Percentiles rank a stretch among this genome's conserved stretches.
Conservation (phyloP, 1,140 invertebrate species). For the Neodiprion pinetum region DNA sequence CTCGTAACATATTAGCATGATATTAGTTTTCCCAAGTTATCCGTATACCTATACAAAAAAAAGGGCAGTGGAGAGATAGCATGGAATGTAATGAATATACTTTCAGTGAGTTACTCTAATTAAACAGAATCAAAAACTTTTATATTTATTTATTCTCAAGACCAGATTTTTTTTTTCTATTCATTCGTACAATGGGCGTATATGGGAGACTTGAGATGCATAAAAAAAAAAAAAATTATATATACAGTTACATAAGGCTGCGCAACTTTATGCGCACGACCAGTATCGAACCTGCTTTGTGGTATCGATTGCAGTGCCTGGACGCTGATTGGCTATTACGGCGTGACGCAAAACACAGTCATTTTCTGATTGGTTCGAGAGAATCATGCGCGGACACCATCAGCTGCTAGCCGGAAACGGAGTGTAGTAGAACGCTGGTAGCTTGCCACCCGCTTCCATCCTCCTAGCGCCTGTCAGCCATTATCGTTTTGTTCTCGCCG, state of each 20-base stretch:
- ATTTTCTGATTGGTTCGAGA: background rate
- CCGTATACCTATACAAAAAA: too few species aligned
- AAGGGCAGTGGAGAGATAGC: too few species aligned
- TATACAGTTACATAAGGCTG: background rate
- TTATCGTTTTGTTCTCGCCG: slow-evolving; percentile 54
- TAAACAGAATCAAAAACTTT: too few species aligned
- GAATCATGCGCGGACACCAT: slow-evolving; percentile 14
- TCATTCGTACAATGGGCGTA: too few species aligned
- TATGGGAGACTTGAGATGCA: background rate
- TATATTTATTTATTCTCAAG: too few species aligned
- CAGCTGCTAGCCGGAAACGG: slow-evolving; percentile 37
- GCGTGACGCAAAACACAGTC: slow-evolving; percentile 16
- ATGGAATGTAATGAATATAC: too few species aligned
- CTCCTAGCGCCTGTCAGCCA: slow-evolving; percentile 57
- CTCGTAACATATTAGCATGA: too few species aligned
- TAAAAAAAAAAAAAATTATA: background rate
- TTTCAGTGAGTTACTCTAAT: too few species aligned
- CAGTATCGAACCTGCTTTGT: background rate
- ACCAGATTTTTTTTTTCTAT: too few species aligned
- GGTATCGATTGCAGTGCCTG: background rate
- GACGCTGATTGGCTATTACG: background rate
- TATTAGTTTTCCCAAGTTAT: too few species aligned
- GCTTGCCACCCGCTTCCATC: slow-evolving; percentile 50
- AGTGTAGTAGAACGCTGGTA: slow-evolving; percentile 32
- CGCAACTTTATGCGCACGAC: background rate